A percentile compares a stretch with the other conserved stretches of the same genome.
These are phyloP conservation scores for Aptenodytes forsteri DNA, from an alignment of 2,113 vertebrate genomes.

Conservation along the genomic window DNA sequence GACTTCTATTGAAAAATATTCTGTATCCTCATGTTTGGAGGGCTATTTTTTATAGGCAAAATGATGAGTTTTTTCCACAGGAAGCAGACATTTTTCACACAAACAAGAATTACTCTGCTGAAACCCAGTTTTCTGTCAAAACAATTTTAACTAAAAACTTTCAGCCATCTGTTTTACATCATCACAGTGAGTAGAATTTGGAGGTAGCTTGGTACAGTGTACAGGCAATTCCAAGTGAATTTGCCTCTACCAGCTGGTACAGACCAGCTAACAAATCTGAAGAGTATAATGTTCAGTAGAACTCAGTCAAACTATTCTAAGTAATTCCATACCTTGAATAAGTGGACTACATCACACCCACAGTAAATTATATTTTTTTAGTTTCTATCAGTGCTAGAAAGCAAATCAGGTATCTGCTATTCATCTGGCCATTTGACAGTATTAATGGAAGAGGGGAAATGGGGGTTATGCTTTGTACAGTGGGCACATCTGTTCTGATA, in stretches of 20 bases:
- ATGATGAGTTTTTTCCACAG: background rate
- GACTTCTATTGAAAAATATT: background rate
- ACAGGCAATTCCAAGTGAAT: background rate
- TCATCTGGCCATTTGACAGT: background rate
- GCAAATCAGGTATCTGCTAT: background rate
- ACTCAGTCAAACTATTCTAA: background rate
- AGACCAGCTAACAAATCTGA: background rate
- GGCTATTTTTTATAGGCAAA: background rate
- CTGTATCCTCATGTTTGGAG: background rate
- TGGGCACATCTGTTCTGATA: conserved; percentile 51
- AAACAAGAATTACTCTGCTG: background rate
- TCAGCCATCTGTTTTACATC: conserved; percentile 27
- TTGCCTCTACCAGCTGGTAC: background rate
- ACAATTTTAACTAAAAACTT: background rate
- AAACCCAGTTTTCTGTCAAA: conserved; percentile 40
- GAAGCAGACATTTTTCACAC: background rate
- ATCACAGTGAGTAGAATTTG: background rate
- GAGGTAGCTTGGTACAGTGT: background rate
- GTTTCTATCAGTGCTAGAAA: background rate
- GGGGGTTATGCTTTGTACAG: background rate
- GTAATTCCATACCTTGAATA: background rate
- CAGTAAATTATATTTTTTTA: background rate
- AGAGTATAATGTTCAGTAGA: background rate
- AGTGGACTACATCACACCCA: background rate
- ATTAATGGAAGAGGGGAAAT: background rate